A percentile compares a stretch with the other conserved stretches of the same genome.
Evolutionary conservation across 1,140 invertebrate species (phyloP).

Genomic region (Chironomus tepperi): DNA sequence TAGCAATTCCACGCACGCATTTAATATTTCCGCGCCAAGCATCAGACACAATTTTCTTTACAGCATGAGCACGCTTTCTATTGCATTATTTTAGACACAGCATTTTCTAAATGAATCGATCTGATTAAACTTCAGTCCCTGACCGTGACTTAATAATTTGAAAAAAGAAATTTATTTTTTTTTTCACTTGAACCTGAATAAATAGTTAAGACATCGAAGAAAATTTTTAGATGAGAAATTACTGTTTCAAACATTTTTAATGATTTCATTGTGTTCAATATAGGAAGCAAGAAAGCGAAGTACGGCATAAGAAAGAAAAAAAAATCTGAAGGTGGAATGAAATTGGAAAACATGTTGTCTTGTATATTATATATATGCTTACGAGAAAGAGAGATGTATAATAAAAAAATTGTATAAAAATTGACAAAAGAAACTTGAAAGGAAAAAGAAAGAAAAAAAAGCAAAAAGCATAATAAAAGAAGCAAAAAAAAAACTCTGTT

Average conservation of each 20-base stretch:
- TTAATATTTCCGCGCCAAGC: no score
- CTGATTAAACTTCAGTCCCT: background rate
- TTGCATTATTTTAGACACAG: no score
- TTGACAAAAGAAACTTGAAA: constrained; percentile 20
- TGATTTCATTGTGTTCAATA: constrained; percentile 14
- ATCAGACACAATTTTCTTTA: no score
- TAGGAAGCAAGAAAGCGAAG: background rate
- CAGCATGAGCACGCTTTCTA: no score
- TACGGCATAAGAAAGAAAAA: constrained; percentile 8
- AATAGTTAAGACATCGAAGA: constrained; percentile 8
- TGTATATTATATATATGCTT: constrained; percentile 10
- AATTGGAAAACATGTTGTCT: constrained; percentile 16
- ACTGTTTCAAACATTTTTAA: constrained; percentile 9
- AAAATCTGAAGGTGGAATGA: constrained; percentile 20
- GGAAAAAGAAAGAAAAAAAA: constrained; percentile 9
- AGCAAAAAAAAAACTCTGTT: constrained; percentile 10
- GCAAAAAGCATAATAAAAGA: constrained; percentile 19
- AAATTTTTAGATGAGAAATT: constrained; percentile 14
- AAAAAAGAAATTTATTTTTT: background rate
- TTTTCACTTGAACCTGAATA: background rate
- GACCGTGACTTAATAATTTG: background rate
- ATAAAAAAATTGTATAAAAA: constrained; percentile 20
- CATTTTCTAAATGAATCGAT: no score
- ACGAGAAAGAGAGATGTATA: background rate
- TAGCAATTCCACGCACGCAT: background rate